Conservation (phyloP, 2,113 vertebrate species). For the Diadophis punctatus region DNA sequence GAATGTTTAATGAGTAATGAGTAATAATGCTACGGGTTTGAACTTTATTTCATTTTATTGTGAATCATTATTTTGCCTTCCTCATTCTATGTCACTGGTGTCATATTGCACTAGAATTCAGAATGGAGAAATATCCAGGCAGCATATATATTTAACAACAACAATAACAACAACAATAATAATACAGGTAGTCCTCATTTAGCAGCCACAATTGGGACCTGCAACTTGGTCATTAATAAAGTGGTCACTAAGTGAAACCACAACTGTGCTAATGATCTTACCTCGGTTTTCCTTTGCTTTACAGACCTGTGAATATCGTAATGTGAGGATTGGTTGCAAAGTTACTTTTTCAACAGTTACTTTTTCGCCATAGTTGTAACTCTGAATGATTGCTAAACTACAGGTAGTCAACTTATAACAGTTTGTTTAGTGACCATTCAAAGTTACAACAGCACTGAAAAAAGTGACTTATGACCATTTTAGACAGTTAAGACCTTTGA, state of each 20-base stretch:
- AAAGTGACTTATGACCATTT: background rate
- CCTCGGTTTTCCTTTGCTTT: background rate
- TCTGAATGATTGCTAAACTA: background rate
- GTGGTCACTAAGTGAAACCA: background rate
- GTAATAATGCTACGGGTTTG: background rate
- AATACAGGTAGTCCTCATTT: too few species aligned
- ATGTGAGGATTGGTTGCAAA: background rate
- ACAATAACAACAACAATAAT: background rate
- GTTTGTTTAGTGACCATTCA: background rate
- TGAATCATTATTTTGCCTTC: background rate
- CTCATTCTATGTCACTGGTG: background rate
- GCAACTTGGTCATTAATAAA: background rate
- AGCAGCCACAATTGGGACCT: background rate
- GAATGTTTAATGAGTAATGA: background rate
- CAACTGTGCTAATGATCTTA: background rate
- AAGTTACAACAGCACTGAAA: background rate
- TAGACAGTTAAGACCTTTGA: background rate
- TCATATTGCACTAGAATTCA: background rate
- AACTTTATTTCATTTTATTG: background rate
- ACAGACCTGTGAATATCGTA: background rate
- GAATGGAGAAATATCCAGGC: background rate
- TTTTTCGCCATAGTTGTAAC: background rate
- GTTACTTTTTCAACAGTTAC: background rate
- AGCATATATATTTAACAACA: background rate
- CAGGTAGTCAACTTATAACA: background rate